Conservation (phyloP, 2,888 invertebrate species). For the Meandrusa payeni region DNA sequence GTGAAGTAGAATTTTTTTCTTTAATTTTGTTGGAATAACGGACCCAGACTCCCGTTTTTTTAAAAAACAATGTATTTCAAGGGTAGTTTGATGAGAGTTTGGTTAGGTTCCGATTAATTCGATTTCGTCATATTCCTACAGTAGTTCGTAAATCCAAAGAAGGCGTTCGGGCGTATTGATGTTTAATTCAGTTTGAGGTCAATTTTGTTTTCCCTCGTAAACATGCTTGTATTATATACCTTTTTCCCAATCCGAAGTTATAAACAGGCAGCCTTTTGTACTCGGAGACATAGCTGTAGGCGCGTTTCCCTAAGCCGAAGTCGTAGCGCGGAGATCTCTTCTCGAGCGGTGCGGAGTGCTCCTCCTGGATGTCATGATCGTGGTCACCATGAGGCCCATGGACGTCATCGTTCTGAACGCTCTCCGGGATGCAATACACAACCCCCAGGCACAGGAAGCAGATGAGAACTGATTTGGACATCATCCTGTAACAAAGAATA, state of each 20-base stretch:
- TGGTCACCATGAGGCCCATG: conserved; percentile 29
- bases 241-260: conserved; percentile 82
- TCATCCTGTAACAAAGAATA: conserved; percentile 60
- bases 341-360: conserved; percentile 43
- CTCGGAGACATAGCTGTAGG: conserved; percentile 83
- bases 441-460: conserved; percentile 55
- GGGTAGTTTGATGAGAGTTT: too few relatives aligned
- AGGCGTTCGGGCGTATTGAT: too few relatives aligned
- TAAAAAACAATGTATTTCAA: too few relatives aligned
- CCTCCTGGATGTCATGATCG: conserved; percentile 27
- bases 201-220: too few relatives aligned
- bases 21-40: too few relatives aligned
- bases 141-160: too few relatives aligned
- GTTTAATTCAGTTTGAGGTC: too few relatives aligned
- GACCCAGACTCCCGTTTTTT: too few relatives aligned
- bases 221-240: conserved; percentile 41
- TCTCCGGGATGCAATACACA: conserved; percentile 60
- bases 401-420: conserved; percentile 45
- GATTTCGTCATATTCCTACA: too few relatives aligned
- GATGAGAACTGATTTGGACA: conserved; percentile 52
- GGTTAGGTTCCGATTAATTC: too few relatives aligned
- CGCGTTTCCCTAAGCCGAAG: conserved; percentile 77
- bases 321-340: conserved; percentile 77
- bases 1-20: too few relatives aligned
- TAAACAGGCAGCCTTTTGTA: conserved; percentile 82